Percentiles rank a stretch among this genome's conserved stretches.
Evolutionary conservation across 2,113 vertebrate genomes (phyloP).

Genomic region (Recurvirostra avosetta): DNA sequence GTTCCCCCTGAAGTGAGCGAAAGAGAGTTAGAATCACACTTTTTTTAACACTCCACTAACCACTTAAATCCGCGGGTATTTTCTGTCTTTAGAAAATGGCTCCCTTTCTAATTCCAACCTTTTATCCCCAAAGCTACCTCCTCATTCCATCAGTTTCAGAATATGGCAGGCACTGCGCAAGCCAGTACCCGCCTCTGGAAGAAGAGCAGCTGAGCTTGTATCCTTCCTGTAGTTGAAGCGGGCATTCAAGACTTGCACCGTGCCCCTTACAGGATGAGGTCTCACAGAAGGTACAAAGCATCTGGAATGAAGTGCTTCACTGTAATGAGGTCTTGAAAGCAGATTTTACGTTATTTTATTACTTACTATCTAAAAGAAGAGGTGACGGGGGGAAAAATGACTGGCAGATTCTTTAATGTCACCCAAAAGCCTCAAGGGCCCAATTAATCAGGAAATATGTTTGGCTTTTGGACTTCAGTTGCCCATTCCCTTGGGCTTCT

Average conservation of each 20-base stretch:
- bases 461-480: conserved; percentile 59
- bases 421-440: conserved; percentile 64
- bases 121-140: background rate
- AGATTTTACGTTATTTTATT: conserved; percentile 18
- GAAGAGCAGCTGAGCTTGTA: background rate
- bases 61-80: background rate
- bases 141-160: background rate
- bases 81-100: background rate
- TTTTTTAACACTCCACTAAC: background rate
- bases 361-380: conserved; percentile 12
- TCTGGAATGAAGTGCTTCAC: background rate
- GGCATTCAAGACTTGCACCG: background rate
- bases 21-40: background rate
- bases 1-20: background rate
- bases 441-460: conserved; percentile 66
- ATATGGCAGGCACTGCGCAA: background rate
- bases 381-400: background rate
- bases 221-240: background rate
- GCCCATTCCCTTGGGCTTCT: conserved; percentile 47
- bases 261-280: background rate
- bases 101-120: background rate
- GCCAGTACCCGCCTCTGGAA: background rate
- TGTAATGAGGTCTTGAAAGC: background rate
- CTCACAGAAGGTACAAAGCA: conserved; percentile 3
- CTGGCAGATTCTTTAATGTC: conserved; percentile 68